Conservation (phyloP, 2,888 invertebrate genomes). For the Drosophila putrida region DNA sequence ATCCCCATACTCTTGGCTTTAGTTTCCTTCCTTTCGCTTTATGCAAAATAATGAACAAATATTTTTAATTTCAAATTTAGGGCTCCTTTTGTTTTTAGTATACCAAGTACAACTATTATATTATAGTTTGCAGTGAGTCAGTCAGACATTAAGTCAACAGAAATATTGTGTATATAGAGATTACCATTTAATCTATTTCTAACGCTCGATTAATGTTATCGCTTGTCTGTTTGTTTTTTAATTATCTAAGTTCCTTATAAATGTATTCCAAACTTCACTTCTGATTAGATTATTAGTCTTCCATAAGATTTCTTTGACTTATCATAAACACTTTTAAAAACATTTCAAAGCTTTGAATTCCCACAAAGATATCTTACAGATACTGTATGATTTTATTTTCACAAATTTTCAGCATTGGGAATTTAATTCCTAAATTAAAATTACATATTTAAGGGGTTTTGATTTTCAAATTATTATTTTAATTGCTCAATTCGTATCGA, state of each 20-base stretch:
- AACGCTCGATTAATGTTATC: constrained; percentile 3
- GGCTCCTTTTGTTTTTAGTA: no score
- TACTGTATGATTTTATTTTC: constrained; percentile 14
- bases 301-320: background rate
- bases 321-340: background rate
- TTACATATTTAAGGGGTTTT: constrained; percentile 31
- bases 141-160: background rate
- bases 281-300: background rate
- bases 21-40: no score
- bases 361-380: background rate
- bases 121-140: background rate
- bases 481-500: constrained; percentile 31
- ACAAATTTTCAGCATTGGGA: constrained; percentile 32
- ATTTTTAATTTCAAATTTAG: no score
- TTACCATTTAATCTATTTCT: constrained; percentile 1
- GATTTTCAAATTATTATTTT: constrained; percentile 31
- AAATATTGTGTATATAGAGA: constrained; percentile 1
- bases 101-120: no score
- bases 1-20: no score
- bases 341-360: background rate
- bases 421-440: constrained; percentile 56
- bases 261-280: background rate
- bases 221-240: background rate
- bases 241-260: background rate
- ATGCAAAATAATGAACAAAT: no score